Conservation (phyloP, 2,113 vertebrate genomes). For the Ardeotis arabs region DNA sequence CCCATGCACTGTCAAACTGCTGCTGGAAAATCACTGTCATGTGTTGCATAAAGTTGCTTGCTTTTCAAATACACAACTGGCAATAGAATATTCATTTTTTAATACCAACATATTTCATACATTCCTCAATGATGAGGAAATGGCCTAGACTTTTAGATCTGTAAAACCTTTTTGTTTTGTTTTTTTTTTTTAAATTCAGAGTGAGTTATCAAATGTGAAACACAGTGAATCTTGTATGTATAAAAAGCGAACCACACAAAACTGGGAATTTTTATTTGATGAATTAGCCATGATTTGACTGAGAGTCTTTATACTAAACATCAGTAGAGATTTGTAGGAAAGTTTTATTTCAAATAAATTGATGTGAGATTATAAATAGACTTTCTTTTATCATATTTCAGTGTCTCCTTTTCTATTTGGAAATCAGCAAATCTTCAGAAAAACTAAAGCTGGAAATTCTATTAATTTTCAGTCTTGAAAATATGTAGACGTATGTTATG, state of each 20-base stretch:
- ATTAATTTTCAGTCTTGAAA: neutral
- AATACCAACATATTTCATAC: neutral
- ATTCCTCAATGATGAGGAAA: neutral
- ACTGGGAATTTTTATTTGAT: neutral
- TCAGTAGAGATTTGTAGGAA: neutral
- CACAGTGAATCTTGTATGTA: neutral
- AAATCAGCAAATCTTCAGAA: neutral
- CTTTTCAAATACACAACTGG: neutral
- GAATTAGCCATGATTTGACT: neutral
- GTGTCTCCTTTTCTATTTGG: neutral
- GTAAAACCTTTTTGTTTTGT: neutral
- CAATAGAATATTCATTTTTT: neutral
- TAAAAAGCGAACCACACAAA: neutral
- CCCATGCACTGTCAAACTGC: constrained; percentile 73
- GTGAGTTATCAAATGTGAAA: neutral
- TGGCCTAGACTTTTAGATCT: neutral
- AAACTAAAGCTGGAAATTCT: neutral
- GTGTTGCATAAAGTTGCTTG: constrained; percentile 53
- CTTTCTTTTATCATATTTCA: neutral
- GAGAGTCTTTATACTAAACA: neutral
- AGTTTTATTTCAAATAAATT: neutral
- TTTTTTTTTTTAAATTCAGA: neutral
- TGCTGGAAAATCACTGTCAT: constrained; percentile 76
- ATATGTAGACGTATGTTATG: neutral
- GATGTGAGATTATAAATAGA: neutral